Evolutionary conservation across 2,113 vertebrate species (phyloP).

Genomic region (Oreochromis spilurus): DNA sequence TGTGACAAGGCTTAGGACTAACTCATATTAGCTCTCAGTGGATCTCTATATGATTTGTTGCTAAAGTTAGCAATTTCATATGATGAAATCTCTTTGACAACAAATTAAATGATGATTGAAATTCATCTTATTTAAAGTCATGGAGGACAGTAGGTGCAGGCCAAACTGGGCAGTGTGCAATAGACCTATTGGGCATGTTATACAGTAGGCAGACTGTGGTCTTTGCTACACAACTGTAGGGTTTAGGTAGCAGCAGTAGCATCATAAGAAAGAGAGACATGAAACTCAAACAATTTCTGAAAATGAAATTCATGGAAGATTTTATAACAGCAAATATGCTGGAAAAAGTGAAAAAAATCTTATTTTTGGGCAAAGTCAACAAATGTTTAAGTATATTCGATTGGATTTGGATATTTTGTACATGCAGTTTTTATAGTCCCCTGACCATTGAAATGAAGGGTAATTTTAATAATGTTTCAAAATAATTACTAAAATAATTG

Average conservation of each 20-base stretch:
- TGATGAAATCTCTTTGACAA: not conserved
- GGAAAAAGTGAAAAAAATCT: not conserved
- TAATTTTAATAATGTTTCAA: not conserved
- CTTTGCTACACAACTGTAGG: not conserved
- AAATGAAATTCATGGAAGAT: not conserved
- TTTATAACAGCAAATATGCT: not conserved
- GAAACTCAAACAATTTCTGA: not conserved
- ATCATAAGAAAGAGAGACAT: not conserved
- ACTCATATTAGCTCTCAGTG: not conserved
- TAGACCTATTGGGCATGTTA: not conserved
- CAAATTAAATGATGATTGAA: not conserved
- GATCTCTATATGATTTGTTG: not conserved
- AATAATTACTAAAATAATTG: not conserved
- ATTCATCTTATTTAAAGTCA: not conserved
- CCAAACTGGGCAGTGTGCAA: not conserved
- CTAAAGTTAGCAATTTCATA: not conserved
- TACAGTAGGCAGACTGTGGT: not conserved
- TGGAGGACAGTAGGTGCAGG: not conserved
- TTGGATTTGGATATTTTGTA: not conserved
- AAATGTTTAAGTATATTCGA: fast-evolving
- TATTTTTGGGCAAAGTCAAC: not conserved
- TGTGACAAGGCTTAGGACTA: not conserved
- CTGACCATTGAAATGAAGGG: not conserved
- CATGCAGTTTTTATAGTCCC: not conserved
- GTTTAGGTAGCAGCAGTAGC: not conserved